Base-by-base conservation (phyloP, 2,888 invertebrate species). In the Himalopsyche tibetana region DNA sequence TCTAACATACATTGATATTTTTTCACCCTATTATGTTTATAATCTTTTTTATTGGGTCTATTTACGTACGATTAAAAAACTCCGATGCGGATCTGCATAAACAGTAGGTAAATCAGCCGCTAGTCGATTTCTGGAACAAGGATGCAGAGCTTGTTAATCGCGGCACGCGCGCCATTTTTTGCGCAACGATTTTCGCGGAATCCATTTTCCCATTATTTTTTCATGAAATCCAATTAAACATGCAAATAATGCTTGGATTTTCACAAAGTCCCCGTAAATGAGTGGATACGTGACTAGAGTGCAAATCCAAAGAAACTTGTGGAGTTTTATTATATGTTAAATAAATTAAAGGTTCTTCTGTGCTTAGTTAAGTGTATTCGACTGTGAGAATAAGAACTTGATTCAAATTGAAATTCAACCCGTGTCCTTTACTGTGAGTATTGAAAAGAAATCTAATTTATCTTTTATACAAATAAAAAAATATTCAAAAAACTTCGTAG, bases 181-280 rank as follows among this genome's bases (percentile, higher is more conserved):
- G 5, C 74, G 28, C 28, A 15, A 2, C 28, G 36, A 36, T 74
- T 74, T 74, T 36, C 74, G 74, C 28, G 74, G 28, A 74, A 74
- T 74, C 74, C 74, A 74, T 11, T 74, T 38, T 38, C 38, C 74
- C 74, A 38, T 74, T 74, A 74, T 74, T 74, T 74, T 74, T 74
- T 74, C 28, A 36, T 15, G 74, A 74, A 74, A 36, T 74, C 36
- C 74, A 74, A 74, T 38, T 74, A 36, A 28, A 74, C 74, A 36
- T 74, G 38, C 28, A 74, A 74, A 74, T 74, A 74, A 74, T 36
- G 38, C 74, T 74, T 15, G 74, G 74, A 74, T 74, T 74, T 74
- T 38, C 15, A 63, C 17, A 36, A 36, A 36, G 28, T 36, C 74
- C 36, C 28, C 74, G 74, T 74, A 28, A 74, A 74, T 74, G 74